Evolutionary conservation across 2,113 vertebrate species (phyloP).

Genomic region (Anolis sagrei): DNA sequence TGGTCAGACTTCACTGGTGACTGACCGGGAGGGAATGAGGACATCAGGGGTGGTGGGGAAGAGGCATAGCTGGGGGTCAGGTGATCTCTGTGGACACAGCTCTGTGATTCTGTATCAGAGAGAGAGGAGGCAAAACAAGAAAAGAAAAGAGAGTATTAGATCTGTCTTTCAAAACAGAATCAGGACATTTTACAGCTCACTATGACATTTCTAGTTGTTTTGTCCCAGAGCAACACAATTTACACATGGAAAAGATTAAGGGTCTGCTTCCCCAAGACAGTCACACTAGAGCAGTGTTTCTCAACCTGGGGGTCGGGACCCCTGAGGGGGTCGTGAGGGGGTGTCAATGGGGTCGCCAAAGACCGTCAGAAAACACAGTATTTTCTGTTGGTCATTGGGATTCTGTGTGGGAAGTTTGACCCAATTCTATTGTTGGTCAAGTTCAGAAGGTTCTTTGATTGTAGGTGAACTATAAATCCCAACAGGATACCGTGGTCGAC

Average conservation of each 20-base stretch:
- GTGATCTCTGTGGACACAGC: conserved; percentile 88
- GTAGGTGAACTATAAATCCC: too few species aligned
- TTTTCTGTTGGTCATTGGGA: too few species aligned
- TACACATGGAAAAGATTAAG: not conserved
- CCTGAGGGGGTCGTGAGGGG: too few species aligned
- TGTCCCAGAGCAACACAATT: not conserved
- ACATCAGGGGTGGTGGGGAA: conserved; percentile 83
- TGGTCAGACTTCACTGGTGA: conserved; percentile 87
- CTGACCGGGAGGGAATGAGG: conserved; percentile 82
- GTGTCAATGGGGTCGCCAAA: too few species aligned
- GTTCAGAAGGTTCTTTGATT: too few species aligned
- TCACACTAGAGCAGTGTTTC: not conserved
- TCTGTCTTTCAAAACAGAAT: not conserved
- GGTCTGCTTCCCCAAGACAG: too few species aligned
- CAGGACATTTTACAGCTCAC: not conserved
- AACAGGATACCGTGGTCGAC: too few species aligned
- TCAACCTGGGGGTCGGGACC: too few species aligned
- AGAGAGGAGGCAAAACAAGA: conserved; percentile 45
- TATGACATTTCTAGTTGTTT: not conserved
- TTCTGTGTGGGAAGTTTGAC: too few species aligned
- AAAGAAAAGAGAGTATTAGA: not conserved
- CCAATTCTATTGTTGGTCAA: too few species aligned
- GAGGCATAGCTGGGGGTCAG: conserved; percentile 87
- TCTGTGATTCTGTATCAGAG: conserved; percentile 83
- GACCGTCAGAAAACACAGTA: too few species aligned